phyloP scores from a whole-genome alignment of 2,113 vertebrate genomes.

The Hemibagrus wyckioides region DNA sequence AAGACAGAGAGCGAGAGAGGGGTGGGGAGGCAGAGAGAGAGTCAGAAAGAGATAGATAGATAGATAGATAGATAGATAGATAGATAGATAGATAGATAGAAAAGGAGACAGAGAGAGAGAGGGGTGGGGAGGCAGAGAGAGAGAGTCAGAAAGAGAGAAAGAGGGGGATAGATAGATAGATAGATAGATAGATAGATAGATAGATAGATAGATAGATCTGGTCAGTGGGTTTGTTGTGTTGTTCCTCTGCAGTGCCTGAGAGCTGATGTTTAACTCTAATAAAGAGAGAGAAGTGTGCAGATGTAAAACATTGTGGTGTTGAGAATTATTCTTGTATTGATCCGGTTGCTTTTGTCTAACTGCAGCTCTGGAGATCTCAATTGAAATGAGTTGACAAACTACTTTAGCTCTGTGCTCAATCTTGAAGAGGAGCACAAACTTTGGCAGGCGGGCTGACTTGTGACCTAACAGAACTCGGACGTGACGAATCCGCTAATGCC shows the following conservation, averaged over 20 bases:
- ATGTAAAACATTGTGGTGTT: neutral
- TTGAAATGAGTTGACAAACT: neutral
- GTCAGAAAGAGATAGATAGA: no score
- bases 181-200: no score
- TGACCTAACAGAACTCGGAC: slow-evolving; percentile 8
- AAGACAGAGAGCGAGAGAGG: no score
- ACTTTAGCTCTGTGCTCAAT: neutral
- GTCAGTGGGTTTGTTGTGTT: no score
- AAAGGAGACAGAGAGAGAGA: no score
- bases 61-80: no score
- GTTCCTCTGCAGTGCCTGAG: neutral
- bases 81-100: no score
- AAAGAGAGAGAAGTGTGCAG: neutral
- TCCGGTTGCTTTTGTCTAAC: neutral
- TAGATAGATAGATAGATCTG: no score
- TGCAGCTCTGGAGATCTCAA: neutral
- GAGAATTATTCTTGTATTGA: neutral
- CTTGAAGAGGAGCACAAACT: slow-evolving; percentile 2
- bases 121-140: no score
- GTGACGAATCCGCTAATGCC: slow-evolving; percentile 28
- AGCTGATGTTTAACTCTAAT: neutral
- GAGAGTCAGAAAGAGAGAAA: no score
- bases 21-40: no score
- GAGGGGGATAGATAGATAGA: no score
- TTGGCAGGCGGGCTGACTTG: slow-evolving; percentile 32